Conservation (phyloP, 2,888 invertebrate species). For the Amphipoea lucens region DNA sequence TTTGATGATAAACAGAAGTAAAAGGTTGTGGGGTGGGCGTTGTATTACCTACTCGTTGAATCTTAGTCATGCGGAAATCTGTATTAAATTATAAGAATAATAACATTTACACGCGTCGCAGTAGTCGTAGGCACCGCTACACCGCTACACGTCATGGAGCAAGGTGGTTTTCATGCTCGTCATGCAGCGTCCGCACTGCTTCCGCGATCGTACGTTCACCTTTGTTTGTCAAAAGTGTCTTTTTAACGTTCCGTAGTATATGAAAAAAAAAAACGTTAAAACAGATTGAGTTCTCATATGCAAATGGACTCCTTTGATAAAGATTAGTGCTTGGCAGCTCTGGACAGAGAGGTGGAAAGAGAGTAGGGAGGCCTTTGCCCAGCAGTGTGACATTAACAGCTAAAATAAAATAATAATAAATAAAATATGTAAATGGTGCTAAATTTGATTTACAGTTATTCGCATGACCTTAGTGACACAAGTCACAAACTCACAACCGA, state of each 20-base stretch:
- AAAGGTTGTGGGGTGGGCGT: slow-evolving; percentile 62
- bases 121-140: slow-evolving; percentile 45
- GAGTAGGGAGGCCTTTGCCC: too few species aligned
- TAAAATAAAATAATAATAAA: too few species aligned
- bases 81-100: slow-evolving; percentile 60
- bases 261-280: slow-evolving; percentile 14
- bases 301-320: too few species aligned
- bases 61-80: slow-evolving; percentile 69
- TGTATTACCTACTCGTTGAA: slow-evolving; percentile 38
- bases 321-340: too few species aligned
- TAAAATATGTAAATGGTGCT: slow-evolving; percentile 19
- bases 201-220: slow-evolving; percentile 88
- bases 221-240: slow-evolving; percentile 69
- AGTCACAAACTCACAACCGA: slow-evolving; percentile 43
- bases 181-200: slow-evolving; percentile 78
- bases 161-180: slow-evolving; percentile 78
- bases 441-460: slow-evolving; percentile 49
- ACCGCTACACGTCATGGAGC: slow-evolving; percentile 77
- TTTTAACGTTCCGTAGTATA: slow-evolving; percentile 19
- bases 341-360: too few species aligned
- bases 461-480: slow-evolving; percentile 45
- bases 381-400: too few species aligned
- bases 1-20: slow-evolving; percentile 61
- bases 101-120: slow-evolving; percentile 51
- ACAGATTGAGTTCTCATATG: slow-evolving; percentile 20